Evolutionary conservation across 2,888 invertebrate species (phyloP).

Genomic region (Dryobotodes eremita): DNA sequence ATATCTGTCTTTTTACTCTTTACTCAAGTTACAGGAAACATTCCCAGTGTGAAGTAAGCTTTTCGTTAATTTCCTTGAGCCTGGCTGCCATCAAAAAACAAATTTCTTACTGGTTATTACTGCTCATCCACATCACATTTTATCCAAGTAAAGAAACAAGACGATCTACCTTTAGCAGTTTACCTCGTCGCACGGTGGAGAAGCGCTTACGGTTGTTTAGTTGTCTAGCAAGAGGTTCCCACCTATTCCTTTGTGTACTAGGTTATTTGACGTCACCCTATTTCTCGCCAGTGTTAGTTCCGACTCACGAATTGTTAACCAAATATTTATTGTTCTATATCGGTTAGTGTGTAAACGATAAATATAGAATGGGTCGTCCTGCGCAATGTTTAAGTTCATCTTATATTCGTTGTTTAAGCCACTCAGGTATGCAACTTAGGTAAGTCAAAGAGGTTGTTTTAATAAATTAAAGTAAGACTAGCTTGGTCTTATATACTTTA

Average conservation of each 20-base stretch:
- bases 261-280: constrained; percentile 31
- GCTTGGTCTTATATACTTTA: constrained; percentile 33
- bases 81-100: neutral
- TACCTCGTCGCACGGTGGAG: constrained; percentile 16
- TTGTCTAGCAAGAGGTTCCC: constrained; percentile 14
- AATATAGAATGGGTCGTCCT: neutral
- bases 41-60: neutral
- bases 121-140: neutral
- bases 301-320: constrained; percentile 36
- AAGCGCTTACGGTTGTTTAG: neutral
- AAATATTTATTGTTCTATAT: constrained; percentile 40
- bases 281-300: constrained; percentile 18
- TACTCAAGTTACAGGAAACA: neutral
- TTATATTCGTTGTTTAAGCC: neutral
- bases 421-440: neutral
- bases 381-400: neutral
- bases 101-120: neutral
- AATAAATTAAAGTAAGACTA: constrained; percentile 35
- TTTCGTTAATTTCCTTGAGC: neutral
- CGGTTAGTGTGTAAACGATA: constrained; percentile 12
- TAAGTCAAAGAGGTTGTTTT: constrained; percentile 23
- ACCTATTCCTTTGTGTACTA: constrained; percentile 35
- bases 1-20: neutral
- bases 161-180: neutral
- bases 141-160: constrained; percentile 6